A percentile compares a stretch with the other conserved stretches of the same genome.
Conservation (phyloP, 1,140 invertebrate genomes). For the Tetramorium parvispinum region DNA sequence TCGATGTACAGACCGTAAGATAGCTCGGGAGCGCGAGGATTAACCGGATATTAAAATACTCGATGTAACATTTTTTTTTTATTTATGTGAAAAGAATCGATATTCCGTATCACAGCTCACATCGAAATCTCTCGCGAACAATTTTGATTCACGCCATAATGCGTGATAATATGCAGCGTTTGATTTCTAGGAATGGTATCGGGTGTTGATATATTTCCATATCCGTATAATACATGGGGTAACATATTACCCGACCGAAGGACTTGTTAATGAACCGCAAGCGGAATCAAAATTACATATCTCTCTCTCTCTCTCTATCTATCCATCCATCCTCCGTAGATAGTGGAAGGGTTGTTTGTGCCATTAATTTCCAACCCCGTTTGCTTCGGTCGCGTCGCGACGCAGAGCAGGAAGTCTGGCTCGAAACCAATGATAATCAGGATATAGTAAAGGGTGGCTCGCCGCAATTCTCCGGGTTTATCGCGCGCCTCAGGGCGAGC, state of each 20-base stretch:
- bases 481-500: constrained; percentile 15
- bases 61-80: background rate
- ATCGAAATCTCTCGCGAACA: background rate
- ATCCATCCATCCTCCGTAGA: background rate
- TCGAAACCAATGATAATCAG: constrained; percentile 62
- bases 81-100: background rate
- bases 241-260: background rate
- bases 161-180: background rate
- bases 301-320: background rate
- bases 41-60: background rate
- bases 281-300: constrained; percentile 42
- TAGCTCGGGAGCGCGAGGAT: background rate
- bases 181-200: constrained; percentile 15
- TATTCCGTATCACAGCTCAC: background rate
- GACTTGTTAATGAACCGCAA: constrained; percentile 33
- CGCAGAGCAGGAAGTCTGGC: constrained; percentile 37
- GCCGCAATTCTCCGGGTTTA: constrained; percentile 56
- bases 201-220: background rate
- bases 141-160: background rate
- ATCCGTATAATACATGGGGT: background rate
- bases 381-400: background rate
- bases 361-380: constrained; percentile 49
- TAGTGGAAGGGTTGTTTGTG: constrained; percentile 31
- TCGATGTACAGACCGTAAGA: background rate
- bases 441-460: constrained; percentile 62